Evolutionary conservation across 2,797 vertebrate species (phyloP), one percentile per base, ranked within the genome.

Genomic region (Saxicola maurus): DNA sequence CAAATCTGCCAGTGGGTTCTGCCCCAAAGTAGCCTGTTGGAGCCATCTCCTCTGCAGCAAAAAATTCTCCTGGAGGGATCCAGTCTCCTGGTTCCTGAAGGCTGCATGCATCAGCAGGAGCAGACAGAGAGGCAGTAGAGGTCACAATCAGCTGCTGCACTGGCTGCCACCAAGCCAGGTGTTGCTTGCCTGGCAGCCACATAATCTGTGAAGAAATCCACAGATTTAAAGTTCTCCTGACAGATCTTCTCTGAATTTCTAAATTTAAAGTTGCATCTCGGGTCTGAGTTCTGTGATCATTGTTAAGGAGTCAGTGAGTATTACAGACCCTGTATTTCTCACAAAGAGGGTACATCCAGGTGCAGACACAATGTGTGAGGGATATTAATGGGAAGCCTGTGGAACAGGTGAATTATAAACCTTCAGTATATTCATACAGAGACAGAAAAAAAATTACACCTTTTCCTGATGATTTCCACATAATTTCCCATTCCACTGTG

Each of bases 401-500:
- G 33, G 10, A 57, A 56, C 28, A 61, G 40, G 48, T 48, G 80
- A 68, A 71, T 71, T 74, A 57, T 20, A 86, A 40, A 87, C 73
- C 60, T 84, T 69, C n/a, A 35, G 21, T 42, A 14, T 33, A 53
- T 37, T 53, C 61, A 75, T 67, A 53, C 27, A 85, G 10, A 91
- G 78, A 82, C 40, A 92, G 35, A 68, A 89, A 93, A 45, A 45
- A 64, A 46, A 25, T 11, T 2, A 67, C 52, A 73, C 51, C 42
- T 77, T 91, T 75, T 76, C 18, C 61, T 90, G 65, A 93, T 57
- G 45, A 69, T 88, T 71, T 60, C 81, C 24, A 75, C 55, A 69
- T 80, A 52, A 76, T 94, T 96, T 95, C 78, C 79, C 38, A 65
- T 94, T 91, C 75, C 60, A 37, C 49, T 14, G 17, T 92, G 82